These are phyloP conservation scores for Antigone vipio DNA, from an alignment of 2,113 vertebrate genomes.

Conservation along the genomic window DNA sequence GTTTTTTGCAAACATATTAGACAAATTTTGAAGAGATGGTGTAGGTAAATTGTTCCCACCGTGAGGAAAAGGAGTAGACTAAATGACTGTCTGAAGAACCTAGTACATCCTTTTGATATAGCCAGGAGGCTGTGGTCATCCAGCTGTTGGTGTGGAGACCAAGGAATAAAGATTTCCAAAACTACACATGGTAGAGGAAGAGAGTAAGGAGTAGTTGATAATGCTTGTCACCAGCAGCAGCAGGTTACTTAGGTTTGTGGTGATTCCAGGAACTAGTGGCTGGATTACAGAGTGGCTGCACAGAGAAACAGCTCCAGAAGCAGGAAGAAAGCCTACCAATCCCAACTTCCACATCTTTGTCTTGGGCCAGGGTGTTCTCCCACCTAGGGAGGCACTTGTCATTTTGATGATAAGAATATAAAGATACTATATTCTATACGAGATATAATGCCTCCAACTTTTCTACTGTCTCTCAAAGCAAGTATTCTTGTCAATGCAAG, in stretches of 20 bases:
- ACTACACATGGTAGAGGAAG: neutral
- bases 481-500: neutral
- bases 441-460: neutral
- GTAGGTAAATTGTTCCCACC: neutral
- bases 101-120: neutral
- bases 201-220: neutral
- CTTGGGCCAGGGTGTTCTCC: neutral
- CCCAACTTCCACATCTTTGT: neutral
- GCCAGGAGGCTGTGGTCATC: neutral
- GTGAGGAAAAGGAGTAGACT: neutral
- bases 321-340: neutral
- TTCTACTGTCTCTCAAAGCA: neutral
- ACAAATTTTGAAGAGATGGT: neutral
- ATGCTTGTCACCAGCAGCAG: neutral
- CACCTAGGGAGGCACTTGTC: neutral
- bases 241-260: neutral
- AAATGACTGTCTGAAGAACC: neutral
- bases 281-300: neutral
- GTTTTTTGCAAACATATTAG: neutral
- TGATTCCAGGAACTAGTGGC: neutral
- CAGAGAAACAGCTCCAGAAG: neutral
- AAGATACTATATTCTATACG: neutral
- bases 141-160: neutral
- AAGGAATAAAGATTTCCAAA: neutral
- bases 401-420: neutral